A percentile compares a stretch with the other conserved stretches of the same genome.
phyloP scores from a whole-genome alignment of 1,140 invertebrate genomes.

The Pararge aegeria region DNA sequence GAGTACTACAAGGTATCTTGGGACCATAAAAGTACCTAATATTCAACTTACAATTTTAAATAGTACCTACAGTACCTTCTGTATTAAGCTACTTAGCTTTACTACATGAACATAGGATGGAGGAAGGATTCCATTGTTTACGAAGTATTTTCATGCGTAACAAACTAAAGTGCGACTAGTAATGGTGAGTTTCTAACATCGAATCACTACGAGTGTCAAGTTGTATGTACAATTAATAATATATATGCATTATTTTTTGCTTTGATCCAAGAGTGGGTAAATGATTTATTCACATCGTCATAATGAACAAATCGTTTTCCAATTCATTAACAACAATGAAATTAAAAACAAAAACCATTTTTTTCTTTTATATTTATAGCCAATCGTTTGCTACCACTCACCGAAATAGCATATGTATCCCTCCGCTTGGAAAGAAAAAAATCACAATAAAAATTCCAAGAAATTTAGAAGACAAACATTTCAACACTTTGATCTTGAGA shows the following conservation, averaged over 20 bases:
- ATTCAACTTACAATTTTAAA: too few relatives aligned
- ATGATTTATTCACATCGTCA: not conserved
- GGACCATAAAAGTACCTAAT: not conserved
- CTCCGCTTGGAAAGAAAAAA: conserved; percentile 72
- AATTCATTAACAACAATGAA: not conserved
- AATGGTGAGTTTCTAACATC: conserved; percentile 8
- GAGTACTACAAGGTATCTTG: not conserved
- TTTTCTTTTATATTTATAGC: conserved; percentile 15
- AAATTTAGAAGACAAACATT: too few relatives aligned
- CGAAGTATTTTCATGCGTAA: not conserved
- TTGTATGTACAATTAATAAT: conserved; percentile 16
- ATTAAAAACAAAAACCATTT: conserved; percentile 15
- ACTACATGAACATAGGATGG: not conserved
- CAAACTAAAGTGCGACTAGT: not conserved
- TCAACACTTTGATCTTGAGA: too few relatives aligned
- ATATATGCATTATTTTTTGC: not conserved
- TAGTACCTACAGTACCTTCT: too few relatives aligned
- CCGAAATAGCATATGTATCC: conserved; percentile 79
- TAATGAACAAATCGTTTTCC: not conserved
- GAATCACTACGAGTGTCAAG: conserved; percentile 23
- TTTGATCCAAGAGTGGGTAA: not conserved
- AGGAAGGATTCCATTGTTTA: not conserved
- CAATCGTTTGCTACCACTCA: conserved; percentile 61
- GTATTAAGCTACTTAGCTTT: not conserved
- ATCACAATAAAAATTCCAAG: conserved; percentile 13